These are phyloP conservation scores for Hirundichthys speculiger DNA, from an alignment of 2,113 vertebrate species.

Conservation along the genomic window DNA sequence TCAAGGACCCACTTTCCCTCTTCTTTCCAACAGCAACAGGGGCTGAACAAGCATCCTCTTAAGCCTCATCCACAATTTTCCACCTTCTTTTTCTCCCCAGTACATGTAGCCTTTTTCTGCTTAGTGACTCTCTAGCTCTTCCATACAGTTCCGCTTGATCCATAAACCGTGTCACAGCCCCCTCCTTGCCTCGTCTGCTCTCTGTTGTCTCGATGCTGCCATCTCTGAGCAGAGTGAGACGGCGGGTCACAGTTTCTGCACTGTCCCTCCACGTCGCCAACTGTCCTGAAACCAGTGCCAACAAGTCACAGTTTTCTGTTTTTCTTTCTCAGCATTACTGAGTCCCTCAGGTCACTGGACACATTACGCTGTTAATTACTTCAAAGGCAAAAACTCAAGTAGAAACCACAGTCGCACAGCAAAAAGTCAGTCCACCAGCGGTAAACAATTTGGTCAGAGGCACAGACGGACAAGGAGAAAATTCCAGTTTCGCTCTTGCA, in stretches of 20 bases:
- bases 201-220: conserved; percentile 16
- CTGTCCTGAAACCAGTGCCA: conserved; percentile 31
- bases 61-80: conserved; percentile 46
- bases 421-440: conserved; percentile 19
- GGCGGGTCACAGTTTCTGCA: conserved; percentile 45
- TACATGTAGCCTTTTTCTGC: conserved; percentile 3
- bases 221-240: conserved; percentile 17
- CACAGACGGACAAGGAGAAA: conserved; percentile 37
- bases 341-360: conserved; percentile 63
- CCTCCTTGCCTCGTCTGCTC: conserved; percentile 14
- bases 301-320: conserved; percentile 40
- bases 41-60: conserved; percentile 46
- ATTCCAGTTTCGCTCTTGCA: conserved; percentile 62
- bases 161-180: conserved; percentile 7
- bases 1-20: conserved; percentile 60
- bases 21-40: conserved; percentile 50
- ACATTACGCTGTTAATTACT: conserved; percentile 71
- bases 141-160: conserved; percentile 30
- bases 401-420: conserved; percentile 50
- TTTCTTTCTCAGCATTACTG: conserved; percentile 61
- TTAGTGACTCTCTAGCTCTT: conserved; percentile 8
- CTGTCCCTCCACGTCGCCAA: conserved; percentile 40
- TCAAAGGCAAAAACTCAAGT: conserved; percentile 66
- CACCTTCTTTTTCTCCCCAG: conserved; percentile 20
- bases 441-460: conserved; percentile 51